Evolutionary conservation across 2,797 vertebrate species (phyloP), one percentile per base, ranked within the genome.

Genomic region (Agapornis canus): DNA sequence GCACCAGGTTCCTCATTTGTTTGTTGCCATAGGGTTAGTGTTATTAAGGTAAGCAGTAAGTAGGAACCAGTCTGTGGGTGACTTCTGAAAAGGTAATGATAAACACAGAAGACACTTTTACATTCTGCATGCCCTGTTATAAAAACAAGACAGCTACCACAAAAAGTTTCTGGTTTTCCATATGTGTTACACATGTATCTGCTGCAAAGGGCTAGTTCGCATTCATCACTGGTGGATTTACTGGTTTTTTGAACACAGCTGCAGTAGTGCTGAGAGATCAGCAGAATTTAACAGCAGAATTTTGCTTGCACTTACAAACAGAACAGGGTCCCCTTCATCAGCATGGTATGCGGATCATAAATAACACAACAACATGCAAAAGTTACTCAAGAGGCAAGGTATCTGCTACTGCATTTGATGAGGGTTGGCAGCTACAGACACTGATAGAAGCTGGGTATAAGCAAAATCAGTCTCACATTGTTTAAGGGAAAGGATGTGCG

Each of bases 291-390:
- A 56, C 54, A 42, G 17, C 25, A 82, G 51, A 73, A 69, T 85
- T 87, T 85, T 84, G 8, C n/a, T 73, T 81, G 22, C 27, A 29
- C 17, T 68, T 86, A 6, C 21, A 52, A 80, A 54, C 21, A 54
- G 45, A 60, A 35, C 22, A 39, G 27, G 3, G 29, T 12, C 5
- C 20, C 2, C 7, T 1, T 1, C 1, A 13, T 32, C 45, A 31
- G 4, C 21, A 14, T 57, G 14, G 25, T 70, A 22, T 31, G 15
- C n/a, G 48, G 17, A 31, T 72, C 35, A 43, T 42, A 85, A 91
- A 37, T 66, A 66, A 32, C 5, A 69, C 48, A 85, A 39, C 7
- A 40, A 29, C 39, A 13, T 5, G 23, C 8, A 39, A 85, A 85
- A 87, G 2, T 32, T 87, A 29, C 48, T 47, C 6, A 5, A 35